Conservation (phyloP, 2,113 vertebrate genomes). For the Procavia capensis region DNA sequence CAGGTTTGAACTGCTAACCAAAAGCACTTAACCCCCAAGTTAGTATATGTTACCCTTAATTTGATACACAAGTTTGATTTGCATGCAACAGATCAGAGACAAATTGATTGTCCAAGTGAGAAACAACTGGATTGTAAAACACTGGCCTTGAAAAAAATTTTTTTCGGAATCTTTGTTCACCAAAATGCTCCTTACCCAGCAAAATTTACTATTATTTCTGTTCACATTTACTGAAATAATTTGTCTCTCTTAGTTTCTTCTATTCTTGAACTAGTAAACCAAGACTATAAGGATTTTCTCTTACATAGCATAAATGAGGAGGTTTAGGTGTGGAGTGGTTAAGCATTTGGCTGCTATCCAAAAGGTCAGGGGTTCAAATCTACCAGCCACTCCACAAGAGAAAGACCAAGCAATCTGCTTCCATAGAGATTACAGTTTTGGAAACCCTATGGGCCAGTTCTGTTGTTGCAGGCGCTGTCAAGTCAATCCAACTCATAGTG, state of each 20-base stretch:
- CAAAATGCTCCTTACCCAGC: conserved; percentile 10
- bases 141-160: conserved; percentile 51
- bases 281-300: neutral
- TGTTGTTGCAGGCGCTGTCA: neutral
- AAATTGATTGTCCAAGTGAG: conserved; percentile 5
- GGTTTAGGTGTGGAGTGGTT: neutral
- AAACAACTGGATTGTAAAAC: conserved; percentile 44
- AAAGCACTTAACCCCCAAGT: too few species aligned
- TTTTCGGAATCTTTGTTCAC: conserved; percentile 44
- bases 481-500: neutral
- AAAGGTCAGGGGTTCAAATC: neutral
- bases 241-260: conserved; percentile 26
- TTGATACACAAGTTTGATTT: conserved; percentile 34
- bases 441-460: neutral
- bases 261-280: neutral
- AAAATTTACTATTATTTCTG: conserved; percentile 3
- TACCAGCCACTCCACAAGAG: neutral
- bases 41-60: conserved; percentile 51
- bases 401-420: neutral
- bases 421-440: neutral
- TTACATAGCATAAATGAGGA: neutral
- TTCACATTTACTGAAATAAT: neutral
- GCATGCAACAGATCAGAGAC: neutral
- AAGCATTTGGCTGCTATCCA: neutral
- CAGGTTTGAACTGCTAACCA: too few species aligned